These are phyloP conservation scores for Drosophila watanabei DNA, from an alignment of 1,140 invertebrate species.

Conservation along the genomic window DNA sequence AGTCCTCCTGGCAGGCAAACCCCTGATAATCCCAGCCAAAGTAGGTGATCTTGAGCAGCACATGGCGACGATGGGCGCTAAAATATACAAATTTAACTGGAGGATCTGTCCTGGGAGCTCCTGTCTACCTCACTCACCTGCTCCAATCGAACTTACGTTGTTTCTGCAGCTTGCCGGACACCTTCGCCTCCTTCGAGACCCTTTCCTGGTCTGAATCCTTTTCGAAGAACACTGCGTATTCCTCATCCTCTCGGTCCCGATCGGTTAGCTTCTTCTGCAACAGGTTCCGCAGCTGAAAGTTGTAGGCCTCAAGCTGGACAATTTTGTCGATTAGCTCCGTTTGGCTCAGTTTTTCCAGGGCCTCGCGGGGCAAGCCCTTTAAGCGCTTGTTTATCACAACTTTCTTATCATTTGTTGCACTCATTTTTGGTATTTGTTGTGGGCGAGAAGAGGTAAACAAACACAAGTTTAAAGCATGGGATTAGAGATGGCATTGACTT, in stretches of 20 bases:
- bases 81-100: no score
- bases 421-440: conserved; percentile 38
- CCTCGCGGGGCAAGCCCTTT: conserved; percentile 17
- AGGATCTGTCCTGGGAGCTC: no score
- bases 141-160: conserved; percentile 33
- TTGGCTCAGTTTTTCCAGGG: conserved; percentile 21
- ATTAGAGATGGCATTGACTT: neutral
- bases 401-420: conserved; percentile 38
- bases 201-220: neutral
- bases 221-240: conserved; percentile 6
- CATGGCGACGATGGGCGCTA: conserved; percentile 91
- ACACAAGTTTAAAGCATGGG: conserved; percentile 10
- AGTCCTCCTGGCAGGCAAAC: conserved; percentile 35
- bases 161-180: conserved; percentile 36
- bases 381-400: conserved; percentile 73
- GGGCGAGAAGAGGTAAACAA: neutral
- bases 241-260: conserved; percentile 7
- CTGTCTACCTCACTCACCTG: conserved; percentile 2
- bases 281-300: conserved; percentile 33
- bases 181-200: neutral
- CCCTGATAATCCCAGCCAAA: conserved; percentile 94
- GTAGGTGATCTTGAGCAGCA: conserved; percentile 95
- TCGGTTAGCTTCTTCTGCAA: conserved; percentile 33
- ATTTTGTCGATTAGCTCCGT: conserved; percentile 29
- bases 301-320: conserved; percentile 32